Evolutionary conservation across 1,140 invertebrate species (phyloP).

Genomic region (Penaeus japonicus): DNA sequence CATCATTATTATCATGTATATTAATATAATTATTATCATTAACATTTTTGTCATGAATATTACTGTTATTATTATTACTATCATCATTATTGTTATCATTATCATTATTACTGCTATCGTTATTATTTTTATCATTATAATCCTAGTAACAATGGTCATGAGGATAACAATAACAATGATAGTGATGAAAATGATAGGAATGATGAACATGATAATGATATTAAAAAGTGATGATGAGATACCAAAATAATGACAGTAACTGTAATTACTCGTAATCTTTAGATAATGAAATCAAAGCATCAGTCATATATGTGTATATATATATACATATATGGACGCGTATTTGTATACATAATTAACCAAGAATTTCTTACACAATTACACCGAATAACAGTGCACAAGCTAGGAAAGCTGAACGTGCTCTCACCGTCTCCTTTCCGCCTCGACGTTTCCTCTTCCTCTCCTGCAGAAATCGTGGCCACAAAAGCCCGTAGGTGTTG

Average conservation of each 20-base stretch:
- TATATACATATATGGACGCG: background rate
- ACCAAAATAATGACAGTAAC: too few species aligned
- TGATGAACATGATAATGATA: too few species aligned
- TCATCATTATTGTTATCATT: background rate
- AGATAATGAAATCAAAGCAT: background rate
- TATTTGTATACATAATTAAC: background rate
- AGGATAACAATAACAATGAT: too few species aligned
- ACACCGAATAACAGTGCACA: too few species aligned
- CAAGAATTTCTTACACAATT: too few species aligned
- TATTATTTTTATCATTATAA: background rate
- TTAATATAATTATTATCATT: background rate
- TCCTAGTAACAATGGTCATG: background rate
- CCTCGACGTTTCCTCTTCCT: slow-evolving; percentile 24
- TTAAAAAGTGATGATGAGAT: too few species aligned
- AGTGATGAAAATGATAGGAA: too few species aligned
- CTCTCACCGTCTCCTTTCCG: background rate
- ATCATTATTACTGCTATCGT: background rate
- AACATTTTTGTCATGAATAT: too few species aligned
- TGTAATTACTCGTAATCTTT: too few species aligned
- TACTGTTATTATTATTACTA: too few species aligned
- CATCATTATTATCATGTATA: background rate
- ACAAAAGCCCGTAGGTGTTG: slow-evolving; percentile 38
- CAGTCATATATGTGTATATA: background rate
- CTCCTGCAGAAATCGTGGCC: slow-evolving; percentile 42
- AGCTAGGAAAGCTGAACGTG: too few species aligned